Evolutionary conservation across 2,113 vertebrate species (phyloP).

Genomic region (Muntiacus reevesi): DNA sequence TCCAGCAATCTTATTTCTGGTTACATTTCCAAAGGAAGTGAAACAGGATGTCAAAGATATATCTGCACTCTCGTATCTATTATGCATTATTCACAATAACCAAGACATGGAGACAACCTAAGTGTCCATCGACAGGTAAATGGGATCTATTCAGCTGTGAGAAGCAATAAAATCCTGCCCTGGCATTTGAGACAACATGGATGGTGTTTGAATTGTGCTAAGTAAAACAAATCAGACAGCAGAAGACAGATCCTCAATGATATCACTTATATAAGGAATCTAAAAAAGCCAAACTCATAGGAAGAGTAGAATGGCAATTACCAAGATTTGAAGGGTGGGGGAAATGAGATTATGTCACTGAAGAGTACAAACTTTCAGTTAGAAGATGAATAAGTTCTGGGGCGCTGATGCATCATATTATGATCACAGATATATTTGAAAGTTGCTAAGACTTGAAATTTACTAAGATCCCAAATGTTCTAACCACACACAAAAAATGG

Average conservation of each 20-base stretch:
- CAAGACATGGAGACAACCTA: background rate
- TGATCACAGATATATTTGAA: background rate
- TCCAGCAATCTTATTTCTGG: background rate
- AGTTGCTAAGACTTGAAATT: background rate
- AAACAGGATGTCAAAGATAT: background rate
- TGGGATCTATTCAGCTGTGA: background rate
- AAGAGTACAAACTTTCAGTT: background rate
- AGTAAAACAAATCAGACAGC: background rate
- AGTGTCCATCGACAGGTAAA: background rate
- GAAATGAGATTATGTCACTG: background rate
- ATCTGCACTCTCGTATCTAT: background rate
- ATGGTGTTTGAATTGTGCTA: background rate
- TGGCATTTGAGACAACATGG: background rate
- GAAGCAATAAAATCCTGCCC: background rate
- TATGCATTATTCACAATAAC: background rate
- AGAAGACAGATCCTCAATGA: background rate
- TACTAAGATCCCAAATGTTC: background rate
- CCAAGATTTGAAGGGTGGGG: no score
- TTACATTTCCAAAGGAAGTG: background rate
- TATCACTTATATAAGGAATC: background rate
- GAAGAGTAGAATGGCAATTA: background rate
- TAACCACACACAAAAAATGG: background rate
- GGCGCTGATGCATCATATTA: background rate
- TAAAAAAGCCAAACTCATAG: background rate
- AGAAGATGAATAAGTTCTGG: background rate